A percentile compares a stretch with the other conserved stretches of the same genome.
These are phyloP conservation scores for Chlorodrepanis virens DNA, from an alignment of 2,113 vertebrate genomes.

Conservation along the genomic window DNA sequence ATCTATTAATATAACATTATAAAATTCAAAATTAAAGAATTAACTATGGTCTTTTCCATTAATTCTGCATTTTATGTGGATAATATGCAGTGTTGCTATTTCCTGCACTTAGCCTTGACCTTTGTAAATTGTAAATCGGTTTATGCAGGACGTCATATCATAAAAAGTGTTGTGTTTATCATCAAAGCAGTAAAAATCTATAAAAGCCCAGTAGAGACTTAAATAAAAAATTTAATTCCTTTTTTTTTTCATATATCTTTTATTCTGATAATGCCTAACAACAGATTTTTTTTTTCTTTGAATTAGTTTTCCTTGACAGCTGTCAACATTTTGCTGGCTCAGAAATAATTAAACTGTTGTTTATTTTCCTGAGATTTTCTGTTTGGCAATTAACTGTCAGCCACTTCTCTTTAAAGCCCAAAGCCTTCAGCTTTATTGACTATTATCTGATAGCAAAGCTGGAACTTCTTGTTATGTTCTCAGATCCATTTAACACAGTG, in stretches of 20 bases:
- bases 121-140: background rate
- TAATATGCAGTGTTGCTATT: background rate
- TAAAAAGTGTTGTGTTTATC: background rate
- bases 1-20: background rate
- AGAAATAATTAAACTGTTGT: conserved; percentile 8
- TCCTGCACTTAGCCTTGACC: background rate
- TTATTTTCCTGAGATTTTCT: conserved; percentile 13
- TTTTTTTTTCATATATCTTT: background rate
- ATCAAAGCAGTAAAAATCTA: background rate
- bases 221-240: background rate
- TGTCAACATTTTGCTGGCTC: conserved; percentile 13
- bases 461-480: background rate
- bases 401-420: background rate
- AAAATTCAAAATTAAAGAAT: background rate
- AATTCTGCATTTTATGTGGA: background rate
- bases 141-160: background rate
- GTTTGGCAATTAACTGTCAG: background rate
- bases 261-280: background rate
- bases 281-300: background rate
- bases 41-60: background rate
- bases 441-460: background rate
- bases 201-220: background rate
- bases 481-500: background rate
- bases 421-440: background rate
- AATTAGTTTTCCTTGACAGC: background rate